phyloP scores from a whole-genome alignment of 2,797 vertebrate species.

The Danio albolineatus region DNA sequence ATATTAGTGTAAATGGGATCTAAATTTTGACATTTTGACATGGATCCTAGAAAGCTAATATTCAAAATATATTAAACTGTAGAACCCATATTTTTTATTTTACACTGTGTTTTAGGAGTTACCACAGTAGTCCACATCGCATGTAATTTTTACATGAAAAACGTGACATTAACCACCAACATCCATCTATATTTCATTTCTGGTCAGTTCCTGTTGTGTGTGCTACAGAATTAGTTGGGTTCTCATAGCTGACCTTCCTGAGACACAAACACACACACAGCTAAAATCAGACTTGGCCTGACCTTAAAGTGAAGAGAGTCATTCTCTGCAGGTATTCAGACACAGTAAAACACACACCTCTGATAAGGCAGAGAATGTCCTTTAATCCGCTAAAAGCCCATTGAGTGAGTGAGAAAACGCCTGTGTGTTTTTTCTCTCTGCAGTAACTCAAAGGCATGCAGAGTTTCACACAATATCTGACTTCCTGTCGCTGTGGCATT shows the following conservation, averaged over 20 bases:
- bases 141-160: too few species aligned
- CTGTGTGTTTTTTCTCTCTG: conserved; percentile 47
- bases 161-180: too few species aligned
- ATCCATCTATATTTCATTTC: not conserved
- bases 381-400: conserved; percentile 46
- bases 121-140: too few species aligned
- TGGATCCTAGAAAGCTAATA: too few species aligned
- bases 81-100: too few species aligned
- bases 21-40: too few species aligned
- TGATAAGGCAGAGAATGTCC: conserved; percentile 54
- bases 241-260: conserved; percentile 58
- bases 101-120: too few species aligned
- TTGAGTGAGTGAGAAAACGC: conserved; percentile 41
- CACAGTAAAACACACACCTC: conserved; percentile 30
- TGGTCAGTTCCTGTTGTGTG: conserved; percentile 30
- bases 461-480: conserved; percentile 66
- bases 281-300: conserved; percentile 37
- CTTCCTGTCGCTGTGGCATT: conserved; percentile 65
- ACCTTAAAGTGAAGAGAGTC: conserved; percentile 46
- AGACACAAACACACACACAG: conserved; percentile 18
- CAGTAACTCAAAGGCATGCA: conserved; percentile 59
- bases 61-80: too few species aligned
- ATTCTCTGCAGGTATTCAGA: conserved; percentile 43
- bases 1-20: too few species aligned
- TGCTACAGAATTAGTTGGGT: conserved; percentile 44